These are phyloP conservation scores for Drosophila ananassae DNA, from an alignment of 1,140 invertebrate species.

Conservation along the genomic window DNA sequence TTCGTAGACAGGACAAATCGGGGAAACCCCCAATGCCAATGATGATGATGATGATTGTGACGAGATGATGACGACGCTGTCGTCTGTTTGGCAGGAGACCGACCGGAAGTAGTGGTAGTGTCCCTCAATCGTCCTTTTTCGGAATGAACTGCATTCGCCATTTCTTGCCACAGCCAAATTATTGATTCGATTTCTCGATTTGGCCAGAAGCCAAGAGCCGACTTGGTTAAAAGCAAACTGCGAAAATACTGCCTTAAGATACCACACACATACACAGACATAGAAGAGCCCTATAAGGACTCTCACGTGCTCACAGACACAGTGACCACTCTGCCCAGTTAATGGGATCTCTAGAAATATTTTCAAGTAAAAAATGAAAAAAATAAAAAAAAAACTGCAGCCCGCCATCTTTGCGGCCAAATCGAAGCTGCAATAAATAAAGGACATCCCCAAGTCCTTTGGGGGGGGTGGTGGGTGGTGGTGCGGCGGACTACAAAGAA, in stretches of 20 bases:
- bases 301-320: not conserved
- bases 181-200: conserved; percentile 70
- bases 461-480: not conserved
- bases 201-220: conserved; percentile 67
- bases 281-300: conserved; percentile 3
- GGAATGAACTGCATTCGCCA: conserved; percentile 9
- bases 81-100: conserved; percentile 20
- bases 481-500: conserved; percentile 17
- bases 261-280: conserved; percentile 22
- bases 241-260: conserved; percentile 65
- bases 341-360: not conserved
- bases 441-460: conserved; percentile 21
- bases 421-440: conserved; percentile 52
- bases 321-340: not conserved
- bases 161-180: conserved; percentile 49
- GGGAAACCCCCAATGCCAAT: conserved; percentile 62
- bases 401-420: conserved; percentile 13
- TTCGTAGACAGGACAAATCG: conserved; percentile 68
- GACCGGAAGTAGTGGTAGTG: not conserved
- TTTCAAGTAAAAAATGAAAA: not conserved
- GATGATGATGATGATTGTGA: conserved; percentile 28
- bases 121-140: not conserved
- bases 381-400: conserved; percentile 12
- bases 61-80: conserved; percentile 29
- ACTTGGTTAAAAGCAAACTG: conserved; percentile 53